Conservation (phyloP, 2,113 vertebrate species). For the Gallinago undulata region DNA sequence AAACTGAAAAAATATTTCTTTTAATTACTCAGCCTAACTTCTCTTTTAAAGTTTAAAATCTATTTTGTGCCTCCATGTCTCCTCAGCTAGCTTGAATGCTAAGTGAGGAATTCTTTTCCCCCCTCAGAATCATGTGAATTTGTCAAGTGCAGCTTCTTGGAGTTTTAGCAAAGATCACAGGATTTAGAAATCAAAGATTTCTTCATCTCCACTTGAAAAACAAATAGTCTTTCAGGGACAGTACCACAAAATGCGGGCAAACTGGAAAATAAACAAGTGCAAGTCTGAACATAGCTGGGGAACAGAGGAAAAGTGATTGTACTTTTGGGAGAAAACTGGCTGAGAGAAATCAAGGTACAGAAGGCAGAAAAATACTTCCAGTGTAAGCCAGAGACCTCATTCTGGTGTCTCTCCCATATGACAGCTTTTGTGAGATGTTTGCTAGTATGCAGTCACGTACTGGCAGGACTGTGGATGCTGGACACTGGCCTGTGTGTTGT, state of each 20-base stretch:
- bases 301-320: not conserved
- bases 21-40: not conserved
- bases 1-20: not conserved
- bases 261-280: not conserved
- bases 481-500: not conserved
- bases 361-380: not conserved
- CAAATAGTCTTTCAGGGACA: not conserved
- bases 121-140: not conserved
- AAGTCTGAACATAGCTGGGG: not conserved
- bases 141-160: not conserved
- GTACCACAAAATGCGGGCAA: not conserved
- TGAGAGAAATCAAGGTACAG: not conserved
- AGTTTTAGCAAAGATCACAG: not conserved
- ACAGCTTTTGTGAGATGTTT: not conserved
- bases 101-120: not conserved
- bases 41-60: not conserved
- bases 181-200: not conserved
- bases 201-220: constrained; percentile 11
- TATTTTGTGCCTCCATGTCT: not conserved
- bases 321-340: not conserved
- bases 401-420: not conserved
- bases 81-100: not conserved
- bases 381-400: not conserved
- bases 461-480: not conserved
- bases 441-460: not conserved